phyloP scores from a whole-genome alignment of 2,888 invertebrate species.

The Melolontha melolontha region DNA sequence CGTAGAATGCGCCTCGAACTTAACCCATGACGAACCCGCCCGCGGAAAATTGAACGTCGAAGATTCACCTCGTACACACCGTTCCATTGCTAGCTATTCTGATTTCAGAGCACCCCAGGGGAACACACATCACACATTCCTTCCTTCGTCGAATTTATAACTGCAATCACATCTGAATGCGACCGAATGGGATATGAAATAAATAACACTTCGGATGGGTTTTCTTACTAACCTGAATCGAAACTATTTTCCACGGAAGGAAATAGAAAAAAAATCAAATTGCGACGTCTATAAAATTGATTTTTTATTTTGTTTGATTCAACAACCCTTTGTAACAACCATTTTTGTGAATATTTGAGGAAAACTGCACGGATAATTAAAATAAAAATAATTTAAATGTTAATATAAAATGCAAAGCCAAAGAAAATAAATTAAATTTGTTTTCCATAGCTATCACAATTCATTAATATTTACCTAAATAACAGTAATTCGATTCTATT shows the following conservation, averaged over 20 bases:
- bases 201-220: slow-evolving; percentile 48
- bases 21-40: slow-evolving; percentile 38
- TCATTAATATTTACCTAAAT: too few relatives aligned
- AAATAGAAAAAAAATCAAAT: slow-evolving; percentile 1
- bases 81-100: slow-evolving; percentile 48
- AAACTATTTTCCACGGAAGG: slow-evolving; percentile 41
- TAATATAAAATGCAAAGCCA: too few relatives aligned
- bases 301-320: too few relatives aligned
- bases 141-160: slow-evolving; percentile 51
- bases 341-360: too few relatives aligned
- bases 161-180: slow-evolving; percentile 52
- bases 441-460: too few relatives aligned
- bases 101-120: slow-evolving; percentile 55
- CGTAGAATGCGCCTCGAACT: slow-evolving; percentile 46
- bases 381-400: too few relatives aligned
- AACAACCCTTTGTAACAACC: too few relatives aligned
- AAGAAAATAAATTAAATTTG: too few relatives aligned
- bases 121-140: slow-evolving; percentile 53
- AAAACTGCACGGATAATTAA: too few relatives aligned
- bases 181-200: slow-evolving; percentile 49
- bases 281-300: neutral
- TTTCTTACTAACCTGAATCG: slow-evolving; percentile 41
- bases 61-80: slow-evolving; percentile 45
- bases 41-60: slow-evolving; percentile 52
- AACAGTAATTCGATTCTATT: too few relatives aligned